Evolutionary conservation across 2,113 vertebrate genomes (phyloP), one percentile per base, ranked within the genome.

Genomic region (Dipodomys merriami): DNA sequence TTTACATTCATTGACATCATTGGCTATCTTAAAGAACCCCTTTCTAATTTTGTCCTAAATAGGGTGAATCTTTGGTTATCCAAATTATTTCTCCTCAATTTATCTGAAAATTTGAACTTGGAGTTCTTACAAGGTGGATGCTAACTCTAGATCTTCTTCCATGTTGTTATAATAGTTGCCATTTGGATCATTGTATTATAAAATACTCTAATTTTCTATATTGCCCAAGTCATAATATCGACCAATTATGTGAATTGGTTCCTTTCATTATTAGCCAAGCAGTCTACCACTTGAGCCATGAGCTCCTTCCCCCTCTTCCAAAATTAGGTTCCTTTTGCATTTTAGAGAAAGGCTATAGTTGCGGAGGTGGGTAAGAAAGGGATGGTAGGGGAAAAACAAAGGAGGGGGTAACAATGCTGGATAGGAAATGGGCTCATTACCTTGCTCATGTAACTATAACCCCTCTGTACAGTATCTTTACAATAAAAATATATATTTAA

Each of bases 21-120:
- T 91, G 71, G 84, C 60, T 85, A 7, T 57, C 88, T 81, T 77
- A 81, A 89, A 83, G 33, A 88, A 94, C 16, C 84, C 30, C 72
- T 15, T 53, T 53, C 57, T 57, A 91, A 39, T 81, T 15, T 53
- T 89, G 18, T 73, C 39, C 25, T 67, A 78, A 95, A 30, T 88
- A 7, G 77, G 10, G 22, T 79, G 20, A 78, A 68, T 72, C 12
- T 95, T 86, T 88, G 85, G 27, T 73, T 30, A 82, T 83, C 19
- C 13, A 82, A 82, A 91, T 82, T 29, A 44, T 64, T 67, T 77
- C 72, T 90, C 19, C 12, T 49, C 72, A 49, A 73, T 82, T 93
- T 91, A 85, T 68, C 30, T 86, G 33, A 23, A 82, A 57, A 88
- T 78, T 68, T 9, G 53, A 86, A 88, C 25, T 23, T 46, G 53